phyloP scores from a whole-genome alignment of 2,113 vertebrate species.

The Struthio camelus region DNA sequence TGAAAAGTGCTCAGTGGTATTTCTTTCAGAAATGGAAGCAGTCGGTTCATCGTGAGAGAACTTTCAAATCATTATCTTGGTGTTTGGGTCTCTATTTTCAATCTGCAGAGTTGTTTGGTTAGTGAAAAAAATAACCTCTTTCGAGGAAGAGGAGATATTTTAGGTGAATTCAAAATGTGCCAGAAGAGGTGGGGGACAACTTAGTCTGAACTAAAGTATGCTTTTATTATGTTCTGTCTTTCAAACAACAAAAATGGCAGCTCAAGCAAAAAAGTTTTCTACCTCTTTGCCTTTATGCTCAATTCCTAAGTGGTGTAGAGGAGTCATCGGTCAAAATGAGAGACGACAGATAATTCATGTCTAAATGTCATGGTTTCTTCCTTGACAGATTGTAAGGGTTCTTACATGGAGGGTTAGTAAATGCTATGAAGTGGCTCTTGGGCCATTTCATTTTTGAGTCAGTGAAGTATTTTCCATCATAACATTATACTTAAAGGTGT shows the following conservation, averaged over 20 bases:
- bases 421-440: not conserved
- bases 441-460: slow-evolving; percentile 8
- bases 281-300: not conserved
- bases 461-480: not conserved
- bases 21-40: not conserved
- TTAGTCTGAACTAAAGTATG: not conserved
- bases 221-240: not conserved
- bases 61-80: not conserved
- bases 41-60: not conserved
- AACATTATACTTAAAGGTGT: not conserved
- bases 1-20: not conserved
- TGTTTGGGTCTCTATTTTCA: not conserved
- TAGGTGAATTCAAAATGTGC: not conserved
- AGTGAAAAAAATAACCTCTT: not conserved
- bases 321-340: not conserved
- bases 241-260: not conserved
- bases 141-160: not conserved
- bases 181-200: not conserved
- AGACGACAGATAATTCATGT: not conserved
- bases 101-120: not conserved
- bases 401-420: not conserved
- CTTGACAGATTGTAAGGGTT: not conserved
- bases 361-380: slow-evolving; percentile 14
- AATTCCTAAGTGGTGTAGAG: not conserved
- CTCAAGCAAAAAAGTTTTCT: not conserved